Conservation (phyloP, 2,888 invertebrate species). For the Parascotia fuliginaria region DNA sequence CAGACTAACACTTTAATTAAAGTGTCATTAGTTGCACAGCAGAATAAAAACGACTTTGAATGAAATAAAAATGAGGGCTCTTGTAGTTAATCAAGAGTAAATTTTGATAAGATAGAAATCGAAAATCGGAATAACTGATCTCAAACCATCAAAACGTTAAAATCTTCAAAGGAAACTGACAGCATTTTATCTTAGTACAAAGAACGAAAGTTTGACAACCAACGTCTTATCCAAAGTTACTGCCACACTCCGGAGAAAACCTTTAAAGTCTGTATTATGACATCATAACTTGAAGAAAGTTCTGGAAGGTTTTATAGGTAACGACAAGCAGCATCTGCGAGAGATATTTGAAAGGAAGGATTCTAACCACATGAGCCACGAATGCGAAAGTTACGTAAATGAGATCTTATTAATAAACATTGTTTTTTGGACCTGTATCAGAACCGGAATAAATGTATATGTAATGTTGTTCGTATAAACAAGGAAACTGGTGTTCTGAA, state of each 20-base stretch:
- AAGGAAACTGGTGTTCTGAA: background rate
- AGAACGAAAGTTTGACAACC: slow-evolving; percentile 30
- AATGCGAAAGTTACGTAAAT: slow-evolving; percentile 31
- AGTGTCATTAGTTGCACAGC: no score
- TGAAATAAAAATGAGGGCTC: no score
- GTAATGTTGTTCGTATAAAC: background rate
- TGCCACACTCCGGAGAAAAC: slow-evolving; percentile 25
- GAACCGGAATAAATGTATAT: background rate
- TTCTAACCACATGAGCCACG: slow-evolving; percentile 22
- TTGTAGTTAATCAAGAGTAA: no score
- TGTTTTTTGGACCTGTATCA: slow-evolving; percentile 15
- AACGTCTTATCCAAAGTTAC: slow-evolving; percentile 27
- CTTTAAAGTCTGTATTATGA: slow-evolving; percentile 42
- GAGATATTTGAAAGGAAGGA: slow-evolving; percentile 39
- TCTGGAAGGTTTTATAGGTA: slow-evolving; percentile 41
- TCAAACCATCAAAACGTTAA: background rate
- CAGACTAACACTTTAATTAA: no score
- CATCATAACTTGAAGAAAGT: slow-evolving; percentile 43
- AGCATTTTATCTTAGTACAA: slow-evolving; percentile 14
- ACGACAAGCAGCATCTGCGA: slow-evolving; percentile 52
- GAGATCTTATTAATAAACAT: slow-evolving; percentile 29
- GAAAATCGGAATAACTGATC: background rate
- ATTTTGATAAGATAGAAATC: no score
- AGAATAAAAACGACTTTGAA: no score
- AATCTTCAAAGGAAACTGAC: slow-evolving; percentile 8